phyloP scores from a whole-genome alignment of 2,888 invertebrate genomes.

The Troides aeacus region DNA sequence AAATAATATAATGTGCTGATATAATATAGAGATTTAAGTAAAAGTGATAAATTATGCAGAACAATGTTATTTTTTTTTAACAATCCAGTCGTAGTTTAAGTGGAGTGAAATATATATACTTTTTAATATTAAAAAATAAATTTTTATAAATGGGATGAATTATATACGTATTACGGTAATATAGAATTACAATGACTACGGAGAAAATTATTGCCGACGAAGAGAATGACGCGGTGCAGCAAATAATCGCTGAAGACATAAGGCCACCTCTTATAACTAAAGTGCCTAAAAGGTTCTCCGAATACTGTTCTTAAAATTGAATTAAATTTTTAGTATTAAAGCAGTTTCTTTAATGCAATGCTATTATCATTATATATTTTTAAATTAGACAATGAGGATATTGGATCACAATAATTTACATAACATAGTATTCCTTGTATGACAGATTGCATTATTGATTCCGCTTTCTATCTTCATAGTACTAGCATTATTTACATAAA shows the following conservation, averaged over 20 bases:
- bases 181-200: background rate
- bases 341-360: too few species aligned
- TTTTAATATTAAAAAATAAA: background rate
- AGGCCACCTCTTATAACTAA: slow-evolving; percentile 24
- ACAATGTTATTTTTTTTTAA: background rate
- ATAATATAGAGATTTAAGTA: too few species aligned
- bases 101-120: background rate
- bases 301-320: background rate
- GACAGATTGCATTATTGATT: too few species aligned
- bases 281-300: slow-evolving; percentile 30
- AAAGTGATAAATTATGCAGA: background rate
- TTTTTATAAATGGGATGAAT: background rate
- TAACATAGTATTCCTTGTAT: too few species aligned
- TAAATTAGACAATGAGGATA: too few species aligned
- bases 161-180: background rate
- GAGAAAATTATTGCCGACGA: slow-evolving; percentile 38
- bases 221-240: background rate
- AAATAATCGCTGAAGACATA: slow-evolving; percentile 11
- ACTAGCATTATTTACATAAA: too few species aligned
- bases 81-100: background rate
- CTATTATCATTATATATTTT: too few species aligned
- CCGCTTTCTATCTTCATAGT: too few species aligned
- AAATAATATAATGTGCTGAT: too few species aligned
- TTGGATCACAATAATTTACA: too few species aligned
- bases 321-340: too few species aligned